phyloP scores from a whole-genome alignment of 2,888 invertebrate species.

The Lissocephala sabroskyi region DNA sequence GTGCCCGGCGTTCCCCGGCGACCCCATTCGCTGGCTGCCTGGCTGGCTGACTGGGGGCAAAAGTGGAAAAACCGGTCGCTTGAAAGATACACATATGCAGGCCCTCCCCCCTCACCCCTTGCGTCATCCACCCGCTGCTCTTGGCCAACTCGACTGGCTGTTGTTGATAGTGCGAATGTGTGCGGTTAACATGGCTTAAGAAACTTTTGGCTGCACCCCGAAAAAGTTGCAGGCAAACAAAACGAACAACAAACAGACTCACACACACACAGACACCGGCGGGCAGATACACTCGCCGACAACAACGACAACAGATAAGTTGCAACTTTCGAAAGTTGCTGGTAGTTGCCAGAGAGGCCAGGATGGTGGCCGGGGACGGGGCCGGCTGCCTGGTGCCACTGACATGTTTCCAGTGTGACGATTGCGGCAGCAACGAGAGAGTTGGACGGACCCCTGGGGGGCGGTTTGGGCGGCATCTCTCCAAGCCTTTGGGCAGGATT shows the following conservation, averaged over 20 bases:
- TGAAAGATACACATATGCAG: slow-evolving; percentile 38
- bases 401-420: too few species aligned
- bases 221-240: slow-evolving; percentile 13
- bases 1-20: too few species aligned
- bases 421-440: too few species aligned
- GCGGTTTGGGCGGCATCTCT: too few species aligned
- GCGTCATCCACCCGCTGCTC: too few species aligned
- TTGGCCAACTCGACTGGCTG: slow-evolving; percentile 3
- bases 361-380: neutral
- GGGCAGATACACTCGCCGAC: neutral
- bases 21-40: slow-evolving; percentile 62
- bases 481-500: too few species aligned
- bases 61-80: slow-evolving; percentile 62
- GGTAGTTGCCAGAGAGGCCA: slow-evolving; percentile 2
- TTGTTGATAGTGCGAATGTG: slow-evolving; percentile 52
- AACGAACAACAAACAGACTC: neutral
- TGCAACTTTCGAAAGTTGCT: slow-evolving; percentile 63
- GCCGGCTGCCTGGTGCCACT: neutral
- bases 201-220: slow-evolving; percentile 40
- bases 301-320: slow-evolving; percentile 58
- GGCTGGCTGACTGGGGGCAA: too few species aligned
- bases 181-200: slow-evolving; percentile 65
- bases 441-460: too few species aligned
- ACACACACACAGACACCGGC: neutral
- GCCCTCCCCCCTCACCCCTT: slow-evolving; percentile 15